Evolutionary conservation across 2,888 invertebrate genomes (phyloP), one percentile per base, ranked within the genome.

Genomic region (Drosophila falleni): DNA sequence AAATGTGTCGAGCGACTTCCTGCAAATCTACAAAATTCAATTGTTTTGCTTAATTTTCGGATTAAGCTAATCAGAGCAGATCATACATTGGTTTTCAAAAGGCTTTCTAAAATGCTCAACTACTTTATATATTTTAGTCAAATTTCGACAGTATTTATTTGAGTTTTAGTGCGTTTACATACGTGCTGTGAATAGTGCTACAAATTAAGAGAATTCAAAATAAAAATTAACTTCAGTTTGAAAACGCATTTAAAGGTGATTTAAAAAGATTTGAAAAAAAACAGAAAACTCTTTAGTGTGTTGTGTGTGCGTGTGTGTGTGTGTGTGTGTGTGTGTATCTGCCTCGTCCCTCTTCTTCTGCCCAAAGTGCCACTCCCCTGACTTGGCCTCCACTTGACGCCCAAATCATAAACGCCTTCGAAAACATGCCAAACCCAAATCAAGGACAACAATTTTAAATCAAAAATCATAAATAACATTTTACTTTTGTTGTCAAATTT

Each of bases 381-480:
- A 23, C 8, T 37, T 76, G 77, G 64, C 73, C 72, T 71, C 76
- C 77, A 63, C n/a, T 13, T 10, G 61, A 29, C 49, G 75, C 62
- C 75, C 75, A 62, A 77, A 53, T 70, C 65, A 61, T 58, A 58
- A 50, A 71, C 71, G 58, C 71, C 71, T 72, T 72, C 65, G 26
- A 53, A 75, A 16, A 63, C 51, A 63, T 58, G 58, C 74, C 78
- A 81, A 84, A 69, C 72, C 69, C 75, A 81, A 77, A 89, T 89
- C 85, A 85, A 85, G 89, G 85, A 85, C 85, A 79, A 70, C 67
- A 63, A 63, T 70, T 80, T 71, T 59, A 84, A 81, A 69, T 81
- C 71, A 54, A 77, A 71, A 76, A 88, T 85, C 80, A 89, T 87
- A 89, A 87, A 89, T 87, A 85, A 87, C 87, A 80, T 72, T 83